These are phyloP conservation scores for Euphonia xanthogaster DNA, from an alignment of 2,797 vertebrate species.

Conservation along the genomic window DNA sequence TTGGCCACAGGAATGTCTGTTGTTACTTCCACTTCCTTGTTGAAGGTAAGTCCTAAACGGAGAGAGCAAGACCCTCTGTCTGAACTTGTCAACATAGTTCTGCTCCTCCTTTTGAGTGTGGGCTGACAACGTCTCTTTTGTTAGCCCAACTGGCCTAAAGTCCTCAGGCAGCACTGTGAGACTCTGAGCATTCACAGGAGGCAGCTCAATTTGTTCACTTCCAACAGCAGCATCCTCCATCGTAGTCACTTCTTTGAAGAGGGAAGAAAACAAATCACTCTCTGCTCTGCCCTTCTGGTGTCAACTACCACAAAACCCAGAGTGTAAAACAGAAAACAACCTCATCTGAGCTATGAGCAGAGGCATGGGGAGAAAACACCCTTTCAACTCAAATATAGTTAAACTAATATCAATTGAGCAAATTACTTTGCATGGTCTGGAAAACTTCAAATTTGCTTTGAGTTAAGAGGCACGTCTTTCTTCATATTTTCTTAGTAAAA, in stretches of 20 bases:
- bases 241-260: slow-evolving; percentile 79
- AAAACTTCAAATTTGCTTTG: not conserved
- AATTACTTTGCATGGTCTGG: not conserved
- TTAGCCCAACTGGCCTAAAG: slow-evolving; percentile 79
- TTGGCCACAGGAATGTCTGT: slow-evolving; percentile 76
- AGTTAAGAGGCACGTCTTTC: not conserved
- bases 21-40: slow-evolving; percentile 75
- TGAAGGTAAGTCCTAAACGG: slow-evolving; percentile 85
- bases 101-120: slow-evolving; percentile 91
- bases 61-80: slow-evolving; percentile 81
- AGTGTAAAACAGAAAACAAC: not conserved
- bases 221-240: slow-evolving; percentile 78
- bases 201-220: slow-evolving; percentile 74
- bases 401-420: not conserved
- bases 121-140: slow-evolving; percentile 84
- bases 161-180: slow-evolving; percentile 67
- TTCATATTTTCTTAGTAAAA: not conserved
- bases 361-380: not conserved
- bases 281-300: not conserved
- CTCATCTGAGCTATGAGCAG: not conserved
- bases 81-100: slow-evolving; percentile 85
- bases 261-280: not conserved
- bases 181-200: slow-evolving; percentile 40
- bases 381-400: not conserved
- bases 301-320: not conserved